A percentile compares a stretch with the other conserved stretches of the same genome.
Evolutionary conservation across 2,797 vertebrate species (phyloP).

Genomic region (Molossus alvarezi): DNA sequence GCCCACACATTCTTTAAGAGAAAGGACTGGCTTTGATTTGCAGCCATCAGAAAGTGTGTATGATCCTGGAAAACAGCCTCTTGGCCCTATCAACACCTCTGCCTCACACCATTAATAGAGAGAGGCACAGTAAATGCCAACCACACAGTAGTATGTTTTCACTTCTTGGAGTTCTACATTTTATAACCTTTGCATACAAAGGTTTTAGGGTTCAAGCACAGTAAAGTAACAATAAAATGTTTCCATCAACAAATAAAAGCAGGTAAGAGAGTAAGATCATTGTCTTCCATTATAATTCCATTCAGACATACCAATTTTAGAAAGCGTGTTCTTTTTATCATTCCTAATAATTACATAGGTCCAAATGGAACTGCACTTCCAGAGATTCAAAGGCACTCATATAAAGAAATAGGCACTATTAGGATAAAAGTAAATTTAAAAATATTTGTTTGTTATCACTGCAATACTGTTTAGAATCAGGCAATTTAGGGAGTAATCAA

Average conservation of each 20-base stretch:
- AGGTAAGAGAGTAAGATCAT: background rate
- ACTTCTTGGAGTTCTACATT: constrained; percentile 57
- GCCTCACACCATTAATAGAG: constrained; percentile 45
- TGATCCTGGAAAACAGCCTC: constrained; percentile 30
- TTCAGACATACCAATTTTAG: background rate
- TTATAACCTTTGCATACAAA: constrained; percentile 40
- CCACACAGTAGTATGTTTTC: background rate
- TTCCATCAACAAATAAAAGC: constrained; percentile 62
- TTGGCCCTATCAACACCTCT: background rate
- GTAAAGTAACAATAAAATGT: constrained; percentile 62
- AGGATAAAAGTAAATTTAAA: constrained; percentile 46
- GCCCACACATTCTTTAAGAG: constrained; percentile 46
- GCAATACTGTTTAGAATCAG: constrained; percentile 62
- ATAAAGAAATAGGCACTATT: constrained; percentile 18
- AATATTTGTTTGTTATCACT: constrained; percentile 40
- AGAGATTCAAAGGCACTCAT: constrained; percentile 56
- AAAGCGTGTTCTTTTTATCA: constrained; percentile 15
- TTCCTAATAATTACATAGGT: constrained; percentile 32
- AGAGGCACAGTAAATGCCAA: constrained; percentile 4
- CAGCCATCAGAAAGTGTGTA: constrained; percentile 13
- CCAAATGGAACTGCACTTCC: constrained; percentile 50
- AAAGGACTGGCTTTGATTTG: constrained; percentile 35
- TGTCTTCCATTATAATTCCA: background rate
- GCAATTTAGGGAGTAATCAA: constrained; percentile 63
- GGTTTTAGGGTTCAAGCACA: constrained; percentile 25